Base-by-base conservation (phyloP, 2,113 vertebrate genomes). In the Petroica traversi region DNA sequence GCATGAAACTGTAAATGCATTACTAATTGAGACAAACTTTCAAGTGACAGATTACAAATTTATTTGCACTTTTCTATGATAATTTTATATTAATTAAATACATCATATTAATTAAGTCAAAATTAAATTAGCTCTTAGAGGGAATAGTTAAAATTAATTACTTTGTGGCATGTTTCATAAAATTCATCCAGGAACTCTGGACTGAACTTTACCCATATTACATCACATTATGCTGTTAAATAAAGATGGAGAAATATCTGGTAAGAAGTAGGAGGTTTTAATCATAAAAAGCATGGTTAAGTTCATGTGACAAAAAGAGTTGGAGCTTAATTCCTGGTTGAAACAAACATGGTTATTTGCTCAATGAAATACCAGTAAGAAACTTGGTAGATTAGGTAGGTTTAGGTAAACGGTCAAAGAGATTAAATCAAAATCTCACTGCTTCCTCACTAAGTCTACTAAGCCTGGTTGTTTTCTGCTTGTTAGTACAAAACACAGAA, bases 11-110 rank as follows among this genome's bases (percentile, higher is more conserved):
- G 22, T 52, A 79, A 95, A 88, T 11, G 5, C 59, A 61, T 85
- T 62, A 36, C 77, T 91, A 96, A 97, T 77, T 86, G 91, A 95
- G 74, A 95, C 61, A 86, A 94, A 97, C 49, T 92, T 96, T 88
- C 77, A 83, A 87, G 36, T 89, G 85, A 96, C 31, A 41, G 77
- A 92, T 95, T 90, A 86, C 66, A 80, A 93, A 91, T 95, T 97
- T 93, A 96, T 96, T 94, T 91, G 14, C 49, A 68, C 69, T 95
- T 95, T 89, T 85, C 80, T 64, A n/a, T 85, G 85, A 88, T 80
- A 94, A 95, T 89, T 95, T 93, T 69, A 51, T 92, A 95, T 82
- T 89, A 62, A 95, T 95, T 95, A 88, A 92, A 88, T 63, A 62
- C 61, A 94, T 92, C 49, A 45, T 54, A 79, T 93, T 97, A 96